phyloP scores from a whole-genome alignment of 1,140 invertebrate genomes.

The Nixonia krombeini region DNA sequence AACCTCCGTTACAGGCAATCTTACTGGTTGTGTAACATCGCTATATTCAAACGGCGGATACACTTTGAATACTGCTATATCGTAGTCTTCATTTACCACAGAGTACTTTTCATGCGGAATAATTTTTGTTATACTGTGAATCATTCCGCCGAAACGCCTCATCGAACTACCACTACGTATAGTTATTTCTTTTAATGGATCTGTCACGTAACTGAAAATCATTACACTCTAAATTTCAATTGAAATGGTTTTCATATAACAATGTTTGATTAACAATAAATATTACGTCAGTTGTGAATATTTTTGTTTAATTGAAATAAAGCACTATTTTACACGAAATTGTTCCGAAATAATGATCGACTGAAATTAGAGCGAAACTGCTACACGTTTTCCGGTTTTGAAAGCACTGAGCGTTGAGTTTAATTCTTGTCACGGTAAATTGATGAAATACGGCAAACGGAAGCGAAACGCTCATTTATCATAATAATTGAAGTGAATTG shows the following conservation, averaged over 20 bases:
- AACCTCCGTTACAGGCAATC: conserved; percentile 5
- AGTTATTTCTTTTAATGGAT: conserved; percentile 3
- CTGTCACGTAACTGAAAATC: conserved; percentile 5
- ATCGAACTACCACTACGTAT: conserved; percentile 55
- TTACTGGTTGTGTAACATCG: conserved; percentile 25
- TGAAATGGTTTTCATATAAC: neutral
- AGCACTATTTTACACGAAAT: neutral
- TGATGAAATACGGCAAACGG: too few species aligned
- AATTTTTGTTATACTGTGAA: conserved; percentile 53
- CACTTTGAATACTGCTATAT: conserved; percentile 71
- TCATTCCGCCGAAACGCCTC: conserved; percentile 48
- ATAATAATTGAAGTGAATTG: too few species aligned
- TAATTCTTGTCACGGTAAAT: too few species aligned
- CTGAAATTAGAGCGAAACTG: too few species aligned
- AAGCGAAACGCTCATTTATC: too few species aligned
- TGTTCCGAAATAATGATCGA: neutral
- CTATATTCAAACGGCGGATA: conserved; percentile 29
- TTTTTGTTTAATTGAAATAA: too few species aligned
- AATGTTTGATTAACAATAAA: neutral
- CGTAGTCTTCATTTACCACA: conserved; percentile 66
- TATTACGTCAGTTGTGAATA: neutral
- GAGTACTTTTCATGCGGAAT: conserved; percentile 64
- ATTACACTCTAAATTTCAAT: neutral
- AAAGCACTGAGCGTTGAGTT: too few species aligned
- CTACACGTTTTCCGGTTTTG: too few species aligned